A percentile compares a stretch with the other conserved stretches of the same genome.
Conservation (phyloP, 2,113 vertebrate genomes). For the Eidolon helvum region DNA sequence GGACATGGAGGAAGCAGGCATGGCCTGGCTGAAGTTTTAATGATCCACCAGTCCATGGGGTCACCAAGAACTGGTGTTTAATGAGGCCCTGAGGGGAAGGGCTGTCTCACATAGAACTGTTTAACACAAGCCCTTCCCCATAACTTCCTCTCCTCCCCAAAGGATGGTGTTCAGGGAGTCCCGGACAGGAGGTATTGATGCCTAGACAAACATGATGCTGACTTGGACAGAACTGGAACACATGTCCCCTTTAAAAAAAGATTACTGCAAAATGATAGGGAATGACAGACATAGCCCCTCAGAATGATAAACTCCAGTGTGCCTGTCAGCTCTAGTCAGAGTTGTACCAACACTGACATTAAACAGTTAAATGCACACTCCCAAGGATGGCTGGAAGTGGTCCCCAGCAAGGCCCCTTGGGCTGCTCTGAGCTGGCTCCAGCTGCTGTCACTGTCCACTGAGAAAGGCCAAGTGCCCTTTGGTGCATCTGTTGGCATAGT, state of each 20-base stretch:
- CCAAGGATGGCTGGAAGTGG: conserved; percentile 48
- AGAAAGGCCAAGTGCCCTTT: conserved; percentile 99
- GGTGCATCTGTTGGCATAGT: conserved; percentile 99
- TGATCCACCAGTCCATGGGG: neutral
- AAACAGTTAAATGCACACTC: conserved; percentile 71
- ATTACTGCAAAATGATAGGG: conserved; percentile 50
- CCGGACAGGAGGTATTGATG: neutral
- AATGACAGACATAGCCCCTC: neutral
- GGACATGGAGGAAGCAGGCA: neutral
- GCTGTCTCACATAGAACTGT: neutral
- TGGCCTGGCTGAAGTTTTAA: conserved; percentile 4
- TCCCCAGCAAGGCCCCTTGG: neutral
- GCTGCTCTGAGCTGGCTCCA: conserved; percentile 64
- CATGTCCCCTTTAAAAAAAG: neutral
- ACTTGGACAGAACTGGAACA: neutral
- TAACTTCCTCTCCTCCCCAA: neutral
- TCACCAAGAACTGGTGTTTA: conserved; percentile 41
- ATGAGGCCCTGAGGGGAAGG: neutral
- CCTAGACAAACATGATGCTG: conserved; percentile 37
- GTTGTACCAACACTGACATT: conserved; percentile 70
- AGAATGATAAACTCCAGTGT: neutral
- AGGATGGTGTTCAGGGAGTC: neutral
- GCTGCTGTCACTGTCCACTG: conserved; percentile 92
- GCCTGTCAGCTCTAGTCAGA: conserved; percentile 70
- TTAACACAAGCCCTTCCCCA: neutral